Evolutionary conservation across 2,888 invertebrate genomes (phyloP).

Genomic region (Eudemis profundana): DNA sequence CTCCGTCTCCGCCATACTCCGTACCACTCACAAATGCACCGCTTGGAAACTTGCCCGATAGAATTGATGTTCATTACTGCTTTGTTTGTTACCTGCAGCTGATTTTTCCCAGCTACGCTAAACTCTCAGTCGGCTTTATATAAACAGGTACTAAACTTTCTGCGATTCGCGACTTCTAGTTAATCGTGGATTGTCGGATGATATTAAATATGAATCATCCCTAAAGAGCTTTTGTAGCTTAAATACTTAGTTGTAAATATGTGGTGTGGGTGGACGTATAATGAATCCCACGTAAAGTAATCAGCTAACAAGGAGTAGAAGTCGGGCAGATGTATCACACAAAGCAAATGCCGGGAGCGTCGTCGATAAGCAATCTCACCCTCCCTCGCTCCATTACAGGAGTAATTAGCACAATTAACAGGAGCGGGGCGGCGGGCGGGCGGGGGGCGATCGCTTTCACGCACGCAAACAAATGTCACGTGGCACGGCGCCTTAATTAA

Average conservation of each 20-base stretch:
- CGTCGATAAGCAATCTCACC: conserved; percentile 83
- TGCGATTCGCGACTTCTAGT: no score
- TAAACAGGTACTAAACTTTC: no score
- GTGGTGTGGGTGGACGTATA: conserved; percentile 20
- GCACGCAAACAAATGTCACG: conserved; percentile 86
- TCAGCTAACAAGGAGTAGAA: conserved; percentile 39
- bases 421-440: conserved; percentile 58
- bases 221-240: neutral
- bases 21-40: conserved; percentile 62
- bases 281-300: conserved; percentile 31
- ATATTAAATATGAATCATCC: neutral
- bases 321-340: conserved; percentile 67
- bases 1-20: conserved; percentile 52
- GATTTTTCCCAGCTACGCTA: conserved; percentile 19
- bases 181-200: no score
- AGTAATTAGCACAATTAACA: conserved; percentile 86
- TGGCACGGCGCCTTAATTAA: conserved; percentile 84
- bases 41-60: conserved; percentile 73
- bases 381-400: conserved; percentile 80
- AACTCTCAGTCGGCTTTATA: conserved; percentile 12
- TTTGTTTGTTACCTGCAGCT: conserved; percentile 59
- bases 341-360: conserved; percentile 76
- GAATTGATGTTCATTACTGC: conserved; percentile 69
- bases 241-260: conserved; percentile 3
- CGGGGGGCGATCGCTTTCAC: conserved; percentile 78